Evolutionary conservation across 92 coral and sea anemone genomes (phyloP).

Genomic region (Epizoanthus scotinus): DNA sequence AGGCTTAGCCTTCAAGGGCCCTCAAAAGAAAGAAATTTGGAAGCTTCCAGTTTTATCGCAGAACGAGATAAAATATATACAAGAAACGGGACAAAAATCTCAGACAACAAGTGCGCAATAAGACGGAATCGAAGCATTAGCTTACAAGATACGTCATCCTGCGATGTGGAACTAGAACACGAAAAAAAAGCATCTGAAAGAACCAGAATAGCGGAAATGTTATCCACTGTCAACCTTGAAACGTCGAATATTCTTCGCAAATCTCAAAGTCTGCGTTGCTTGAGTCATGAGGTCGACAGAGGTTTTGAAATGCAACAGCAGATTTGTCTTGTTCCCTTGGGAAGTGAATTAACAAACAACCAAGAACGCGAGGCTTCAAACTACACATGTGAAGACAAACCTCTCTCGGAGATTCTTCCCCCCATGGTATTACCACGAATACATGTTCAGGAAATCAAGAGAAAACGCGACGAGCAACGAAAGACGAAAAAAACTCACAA

Average conservation of each 20-base stretch:
- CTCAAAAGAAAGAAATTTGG: background rate
- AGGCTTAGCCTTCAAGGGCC: slow-evolving; percentile 3
- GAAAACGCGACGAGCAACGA: background rate
- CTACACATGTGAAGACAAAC: background rate
- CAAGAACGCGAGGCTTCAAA: background rate
- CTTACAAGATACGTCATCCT: background rate
- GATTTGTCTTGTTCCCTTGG: background rate
- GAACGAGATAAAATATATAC: background rate
- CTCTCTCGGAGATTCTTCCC: background rate
- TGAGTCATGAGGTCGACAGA: background rate
- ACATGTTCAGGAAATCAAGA: background rate
- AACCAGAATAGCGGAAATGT: background rate
- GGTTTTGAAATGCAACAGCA: too few species aligned
- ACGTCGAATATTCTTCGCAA: background rate
- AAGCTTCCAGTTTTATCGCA: background rate
- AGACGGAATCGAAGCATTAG: background rate
- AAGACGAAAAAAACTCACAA: background rate
- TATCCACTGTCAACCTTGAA: background rate
- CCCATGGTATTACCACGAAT: background rate
- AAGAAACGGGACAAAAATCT: background rate
- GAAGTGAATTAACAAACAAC: background rate
- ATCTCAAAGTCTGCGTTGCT: background rate
- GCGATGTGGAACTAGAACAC: background rate
- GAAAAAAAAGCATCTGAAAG: background rate
- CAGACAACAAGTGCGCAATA: background rate